phyloP scores from a whole-genome alignment of 2,797 vertebrate genomes.

The Rhyacichthys aspro region DNA sequence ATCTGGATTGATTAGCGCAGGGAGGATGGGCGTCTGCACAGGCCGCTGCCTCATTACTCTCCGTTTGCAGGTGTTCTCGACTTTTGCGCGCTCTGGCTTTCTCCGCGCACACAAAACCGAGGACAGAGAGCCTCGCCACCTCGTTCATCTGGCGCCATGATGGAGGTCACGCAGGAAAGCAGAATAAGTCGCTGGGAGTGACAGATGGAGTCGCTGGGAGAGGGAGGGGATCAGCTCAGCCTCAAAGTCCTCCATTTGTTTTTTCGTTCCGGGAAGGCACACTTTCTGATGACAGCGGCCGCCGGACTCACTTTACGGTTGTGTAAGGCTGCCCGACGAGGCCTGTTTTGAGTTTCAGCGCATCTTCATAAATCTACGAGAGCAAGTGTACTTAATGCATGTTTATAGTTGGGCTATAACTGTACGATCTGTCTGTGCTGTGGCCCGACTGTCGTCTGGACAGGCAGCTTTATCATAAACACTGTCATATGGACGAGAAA shows the following conservation, averaged over 20 bases:
- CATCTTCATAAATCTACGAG: slow-evolving; percentile 50
- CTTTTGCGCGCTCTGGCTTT: slow-evolving; percentile 64
- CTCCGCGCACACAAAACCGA: slow-evolving; percentile 71
- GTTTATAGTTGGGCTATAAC: slow-evolving; percentile 22
- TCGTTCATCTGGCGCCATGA: slow-evolving; percentile 76
- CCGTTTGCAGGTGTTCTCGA: slow-evolving; percentile 78
- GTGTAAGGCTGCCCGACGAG: slow-evolving; percentile 53
- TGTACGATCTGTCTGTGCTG: slow-evolving; percentile 13
- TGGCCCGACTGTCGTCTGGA: slow-evolving; percentile 1
- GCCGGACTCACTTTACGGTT: slow-evolving; percentile 48
- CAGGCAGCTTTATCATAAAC: slow-evolving; percentile 19
- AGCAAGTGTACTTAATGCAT: slow-evolving; percentile 32
- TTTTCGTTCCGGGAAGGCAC: slow-evolving; percentile 61
- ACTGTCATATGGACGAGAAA: not conserved
- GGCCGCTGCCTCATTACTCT: slow-evolving; percentile 81
- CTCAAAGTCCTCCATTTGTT: slow-evolving; percentile 75
- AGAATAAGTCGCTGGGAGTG: slow-evolving; percentile 67
- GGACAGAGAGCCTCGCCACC: slow-evolving; percentile 70
- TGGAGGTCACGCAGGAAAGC: slow-evolving; percentile 74
- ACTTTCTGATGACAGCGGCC: slow-evolving; percentile 48
- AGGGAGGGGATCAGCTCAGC: slow-evolving; percentile 61
- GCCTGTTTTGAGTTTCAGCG: slow-evolving; percentile 42
- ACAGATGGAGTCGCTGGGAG: slow-evolving; percentile 71
- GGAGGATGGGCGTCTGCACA: slow-evolving; percentile 67
- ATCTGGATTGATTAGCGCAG: slow-evolving; percentile 78